These are phyloP conservation scores for Drosophila micromelanica DNA, from an alignment of 1,140 invertebrate species.

Conservation along the genomic window DNA sequence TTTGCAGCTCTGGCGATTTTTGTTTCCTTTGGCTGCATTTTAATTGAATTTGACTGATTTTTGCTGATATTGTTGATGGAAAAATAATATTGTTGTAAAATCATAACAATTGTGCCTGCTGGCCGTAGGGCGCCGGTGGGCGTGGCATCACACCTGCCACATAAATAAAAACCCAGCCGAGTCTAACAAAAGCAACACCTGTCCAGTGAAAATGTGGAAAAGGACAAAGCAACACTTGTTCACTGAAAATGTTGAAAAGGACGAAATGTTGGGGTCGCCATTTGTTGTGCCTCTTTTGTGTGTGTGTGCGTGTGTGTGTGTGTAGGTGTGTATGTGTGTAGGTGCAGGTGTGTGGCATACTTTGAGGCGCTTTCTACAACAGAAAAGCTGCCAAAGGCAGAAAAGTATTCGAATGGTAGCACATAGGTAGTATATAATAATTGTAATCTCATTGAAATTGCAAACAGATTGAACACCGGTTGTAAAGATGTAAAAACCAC, in stretches of 20 bases:
- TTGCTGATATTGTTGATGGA: slow-evolving; percentile 78
- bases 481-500: neutral
- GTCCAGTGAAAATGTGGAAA: slow-evolving; percentile 10
- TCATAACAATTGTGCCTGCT: slow-evolving; percentile 53
- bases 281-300: slow-evolving; percentile 12
- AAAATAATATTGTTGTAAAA: slow-evolving; percentile 83
- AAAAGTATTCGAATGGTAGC: slow-evolving; percentile 2
- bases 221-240: slow-evolving; percentile 45
- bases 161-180: slow-evolving; percentile 19
- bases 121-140: slow-evolving; percentile 3
- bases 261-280: slow-evolving; percentile 14
- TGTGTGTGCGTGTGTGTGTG: neutral
- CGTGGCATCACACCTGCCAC: slow-evolving; percentile 14
- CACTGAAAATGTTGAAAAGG: slow-evolving; percentile 7
- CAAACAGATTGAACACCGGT: slow-evolving; percentile 1
- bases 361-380: slow-evolving; percentile 19
- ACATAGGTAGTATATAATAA: slow-evolving; percentile 1
- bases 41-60: slow-evolving; percentile 83
- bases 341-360: slow-evolving; percentile 20
- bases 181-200: slow-evolving; percentile 50
- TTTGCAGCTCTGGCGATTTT: slow-evolving; percentile 41
- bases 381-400: slow-evolving; percentile 14
- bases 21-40: slow-evolving; percentile 58
- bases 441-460: slow-evolving; percentile 7
- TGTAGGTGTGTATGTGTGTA: too few species aligned